Evolutionary conservation across 2,113 vertebrate genomes (phyloP), one percentile per base, ranked within the genome.

Genomic region (Zootoca vivipara): DNA sequence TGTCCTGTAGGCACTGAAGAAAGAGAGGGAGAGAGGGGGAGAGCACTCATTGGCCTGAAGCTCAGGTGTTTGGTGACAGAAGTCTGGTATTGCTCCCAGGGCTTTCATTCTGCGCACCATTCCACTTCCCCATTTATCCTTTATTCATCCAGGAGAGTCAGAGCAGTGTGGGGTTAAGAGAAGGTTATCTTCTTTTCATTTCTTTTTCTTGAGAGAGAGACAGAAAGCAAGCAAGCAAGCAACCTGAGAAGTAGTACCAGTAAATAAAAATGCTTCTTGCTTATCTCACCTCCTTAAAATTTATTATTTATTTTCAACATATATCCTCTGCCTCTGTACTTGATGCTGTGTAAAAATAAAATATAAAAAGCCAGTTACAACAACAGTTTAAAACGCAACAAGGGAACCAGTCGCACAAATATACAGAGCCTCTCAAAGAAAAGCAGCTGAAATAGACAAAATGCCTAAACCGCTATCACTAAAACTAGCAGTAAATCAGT

Each of bases 221-320:
- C 33, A 89, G 28, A 85, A 52, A 74, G 75, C 40, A 82, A 90
- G 82, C 52, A 92, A 84, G 72, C 74, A 64, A 93, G 84, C 77
- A 87, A 88, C 89, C 73, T 64, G 42, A 58, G 20, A 89, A 73
- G 58, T 74, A 12, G 33, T n/a, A 33, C 16, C 28, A n/a, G 52
- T 30, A 9, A 73, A 40, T 18, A 62, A 62, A 69, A 2, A 30
- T 67, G 13, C 13, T 35, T 72, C 52, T 64, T 33, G 26, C 40
- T 64, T 70, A 64, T 62, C 72, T 67, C n/a, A 7, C 42, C 33
- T 62, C 72, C 52, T 40, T 10, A 33, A 42, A 30, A 46, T 65
- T 38, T 15, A 28, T 38, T 15, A 22, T 56, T 81, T 33, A 73
- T 33, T 72, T 80, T 70, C 40, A 58, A 46, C 7, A n/a, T 73